These are phyloP conservation scores for Bombyx mandarina DNA, from an alignment of 1,140 invertebrate species.

Conservation along the genomic window DNA sequence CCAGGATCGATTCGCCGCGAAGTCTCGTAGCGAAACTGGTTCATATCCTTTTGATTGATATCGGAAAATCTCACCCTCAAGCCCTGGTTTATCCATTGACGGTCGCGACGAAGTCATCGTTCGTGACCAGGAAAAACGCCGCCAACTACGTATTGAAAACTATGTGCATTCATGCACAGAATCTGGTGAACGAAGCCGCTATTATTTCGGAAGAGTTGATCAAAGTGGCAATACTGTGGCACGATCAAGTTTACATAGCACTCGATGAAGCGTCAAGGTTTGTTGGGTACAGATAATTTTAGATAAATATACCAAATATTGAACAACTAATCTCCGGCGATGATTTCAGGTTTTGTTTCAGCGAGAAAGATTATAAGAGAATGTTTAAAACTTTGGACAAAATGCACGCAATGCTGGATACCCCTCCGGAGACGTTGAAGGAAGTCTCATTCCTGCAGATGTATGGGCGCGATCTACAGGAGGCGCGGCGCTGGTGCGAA, in stretches of 20 bases:
- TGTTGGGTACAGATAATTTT: too few species aligned
- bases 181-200: slow-evolving; percentile 93
- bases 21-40: slow-evolving; percentile 91
- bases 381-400: slow-evolving; percentile 98
- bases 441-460: slow-evolving; percentile 98
- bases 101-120: slow-evolving; percentile 96
- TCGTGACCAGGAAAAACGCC: slow-evolving; percentile 85
- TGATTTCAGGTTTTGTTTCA: slow-evolving; percentile 87
- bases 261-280: slow-evolving; percentile 92
- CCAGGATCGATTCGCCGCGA: slow-evolving; percentile 94
- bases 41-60: slow-evolving; percentile 93
- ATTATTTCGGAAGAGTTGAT: slow-evolving; percentile 98
- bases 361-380: slow-evolving; percentile 92
- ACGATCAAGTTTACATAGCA: slow-evolving; percentile 99
- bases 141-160: slow-evolving; percentile 96
- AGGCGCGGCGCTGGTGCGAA: slow-evolving; percentile 95
- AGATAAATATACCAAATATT: too few species aligned
- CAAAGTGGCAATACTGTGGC: slow-evolving; percentile 98
- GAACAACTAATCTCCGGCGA: not conserved
- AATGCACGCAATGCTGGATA: slow-evolving; percentile 94
- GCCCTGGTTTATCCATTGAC: slow-evolving; percentile 97
- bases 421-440: slow-evolving; percentile 95
- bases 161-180: slow-evolving; percentile 95
- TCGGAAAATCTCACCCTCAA: slow-evolving; percentile 91
- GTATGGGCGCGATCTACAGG: slow-evolving; percentile 93